Conservation (phyloP, 1,140 invertebrate genomes). For the Drosophila kohkoa region DNA sequence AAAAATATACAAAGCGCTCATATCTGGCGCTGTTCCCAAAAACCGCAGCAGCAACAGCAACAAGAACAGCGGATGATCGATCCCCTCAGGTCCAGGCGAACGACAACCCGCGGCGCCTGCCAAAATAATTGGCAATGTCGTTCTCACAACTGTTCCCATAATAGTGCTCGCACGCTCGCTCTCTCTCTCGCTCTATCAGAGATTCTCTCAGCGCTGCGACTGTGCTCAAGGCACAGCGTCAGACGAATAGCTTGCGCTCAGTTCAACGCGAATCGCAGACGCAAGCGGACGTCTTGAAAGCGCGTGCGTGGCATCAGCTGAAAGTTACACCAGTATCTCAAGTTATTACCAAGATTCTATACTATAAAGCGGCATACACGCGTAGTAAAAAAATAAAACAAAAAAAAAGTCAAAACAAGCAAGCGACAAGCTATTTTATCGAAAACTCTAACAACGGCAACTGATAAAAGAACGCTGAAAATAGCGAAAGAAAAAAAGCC, state of each 20-base stretch:
- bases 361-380: conserved; percentile 10
- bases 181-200: conserved; percentile 17
- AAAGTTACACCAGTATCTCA: conserved; percentile 8
- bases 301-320: conserved; percentile 62
- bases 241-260: conserved; percentile 45
- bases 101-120: conserved; percentile 35
- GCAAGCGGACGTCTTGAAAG: conserved; percentile 50
- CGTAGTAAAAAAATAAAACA: conserved; percentile 6
- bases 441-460: conserved; percentile 16
- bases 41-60: conserved; percentile 9
- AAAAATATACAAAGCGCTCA: neutral
- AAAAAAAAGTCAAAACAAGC: conserved; percentile 4
- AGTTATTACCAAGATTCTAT: conserved; percentile 24
- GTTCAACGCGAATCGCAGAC: conserved; percentile 53
- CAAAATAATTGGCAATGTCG: conserved; percentile 36
- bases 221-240: conserved; percentile 32
- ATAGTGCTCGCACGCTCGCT: neutral
- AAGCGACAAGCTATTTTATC: conserved; percentile 44
- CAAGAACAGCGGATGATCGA: neutral
- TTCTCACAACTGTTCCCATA: neutral
- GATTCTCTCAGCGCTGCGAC: conserved; percentile 32
- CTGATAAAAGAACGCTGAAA: conserved; percentile 37
- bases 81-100: conserved; percentile 17
- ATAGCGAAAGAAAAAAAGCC: neutral
- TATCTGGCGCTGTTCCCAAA: conserved; percentile 21